Percentiles rank a stretch among this genome's conserved stretches.
phyloP scores from a whole-genome alignment of 2,797 vertebrate genomes.

The Mionectes olivaceus region DNA sequence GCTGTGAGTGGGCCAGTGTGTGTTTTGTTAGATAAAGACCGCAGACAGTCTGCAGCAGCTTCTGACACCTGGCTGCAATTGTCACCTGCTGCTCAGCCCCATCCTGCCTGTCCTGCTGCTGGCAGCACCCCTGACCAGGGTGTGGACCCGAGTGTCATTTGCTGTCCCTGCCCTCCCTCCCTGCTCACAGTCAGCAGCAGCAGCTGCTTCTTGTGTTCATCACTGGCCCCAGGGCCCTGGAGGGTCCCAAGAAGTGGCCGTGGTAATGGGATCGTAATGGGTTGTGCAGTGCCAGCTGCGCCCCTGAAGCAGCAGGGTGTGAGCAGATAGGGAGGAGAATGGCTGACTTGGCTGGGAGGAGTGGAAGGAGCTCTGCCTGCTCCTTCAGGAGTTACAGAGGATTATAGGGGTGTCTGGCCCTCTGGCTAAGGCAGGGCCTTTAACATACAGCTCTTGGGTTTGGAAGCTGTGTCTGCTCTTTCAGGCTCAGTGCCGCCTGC shows the following conservation, averaged over 20 bases:
- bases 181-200: background rate
- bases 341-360: background rate
- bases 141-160: background rate
- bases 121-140: background rate
- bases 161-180: background rate
- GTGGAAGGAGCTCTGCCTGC: background rate
- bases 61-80: background rate
- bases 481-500: background rate
- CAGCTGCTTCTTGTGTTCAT: background rate
- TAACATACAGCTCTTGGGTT: background rate
- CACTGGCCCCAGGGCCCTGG: background rate
- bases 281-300: background rate
- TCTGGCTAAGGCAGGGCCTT: background rate
- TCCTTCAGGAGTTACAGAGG: background rate
- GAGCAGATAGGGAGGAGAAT: background rate
- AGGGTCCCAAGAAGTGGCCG: background rate
- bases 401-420: background rate
- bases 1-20: background rate
- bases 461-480: background rate
- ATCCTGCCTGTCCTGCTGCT: background rate
- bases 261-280: background rate
- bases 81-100: background rate
- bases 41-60: background rate
- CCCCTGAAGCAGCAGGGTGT: background rate
- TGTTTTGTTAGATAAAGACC: constrained; percentile 20